A percentile compares a stretch with the other conserved stretches of the same genome.
Evolutionary conservation across 1,140 invertebrate species (phyloP).

Genomic region (Oscheius sp.): DNA sequence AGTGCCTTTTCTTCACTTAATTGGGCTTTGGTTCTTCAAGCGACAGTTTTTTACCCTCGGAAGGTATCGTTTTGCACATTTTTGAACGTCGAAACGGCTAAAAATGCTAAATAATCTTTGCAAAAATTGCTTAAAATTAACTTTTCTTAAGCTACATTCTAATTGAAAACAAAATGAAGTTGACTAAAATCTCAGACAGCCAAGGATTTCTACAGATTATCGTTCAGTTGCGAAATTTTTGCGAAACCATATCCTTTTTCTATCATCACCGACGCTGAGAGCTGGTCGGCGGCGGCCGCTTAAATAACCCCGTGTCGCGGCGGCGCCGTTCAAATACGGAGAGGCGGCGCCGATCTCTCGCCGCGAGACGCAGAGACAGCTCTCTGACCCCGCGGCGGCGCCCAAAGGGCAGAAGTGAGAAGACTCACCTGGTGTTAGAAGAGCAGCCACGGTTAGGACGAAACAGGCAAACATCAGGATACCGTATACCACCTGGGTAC

Average conservation of each 20-base stretch:
- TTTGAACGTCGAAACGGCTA: no score
- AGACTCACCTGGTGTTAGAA: slow-evolving; percentile 21
- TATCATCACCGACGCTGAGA: background rate
- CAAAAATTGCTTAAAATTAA: no score
- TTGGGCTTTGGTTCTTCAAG: no score
- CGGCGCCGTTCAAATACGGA: background rate
- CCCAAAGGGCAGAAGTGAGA: background rate
- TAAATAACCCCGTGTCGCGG: background rate
- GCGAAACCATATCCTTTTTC: background rate
- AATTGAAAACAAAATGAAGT: no score
- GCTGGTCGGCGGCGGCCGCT: background rate
- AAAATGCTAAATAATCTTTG: no score
- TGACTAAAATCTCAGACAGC: slow-evolving; percentile 7
- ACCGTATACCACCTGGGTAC: slow-evolving; percentile 19
- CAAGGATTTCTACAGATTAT: background rate
- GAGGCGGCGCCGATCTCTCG: no score
- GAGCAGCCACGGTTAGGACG: slow-evolving; percentile 6
- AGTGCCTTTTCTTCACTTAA: no score
- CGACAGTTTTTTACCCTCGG: no score
- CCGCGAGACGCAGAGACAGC: no score
- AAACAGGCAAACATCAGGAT: slow-evolving; percentile 13
- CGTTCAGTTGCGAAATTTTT: background rate
- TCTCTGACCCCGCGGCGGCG: background rate
- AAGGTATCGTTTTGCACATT: no score
- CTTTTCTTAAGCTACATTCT: no score